A percentile compares a stretch with the other conserved stretches of the same genome.
Evolutionary conservation across 2,888 invertebrate genomes (phyloP).

Genomic region (Callinectes sapidus): DNA sequence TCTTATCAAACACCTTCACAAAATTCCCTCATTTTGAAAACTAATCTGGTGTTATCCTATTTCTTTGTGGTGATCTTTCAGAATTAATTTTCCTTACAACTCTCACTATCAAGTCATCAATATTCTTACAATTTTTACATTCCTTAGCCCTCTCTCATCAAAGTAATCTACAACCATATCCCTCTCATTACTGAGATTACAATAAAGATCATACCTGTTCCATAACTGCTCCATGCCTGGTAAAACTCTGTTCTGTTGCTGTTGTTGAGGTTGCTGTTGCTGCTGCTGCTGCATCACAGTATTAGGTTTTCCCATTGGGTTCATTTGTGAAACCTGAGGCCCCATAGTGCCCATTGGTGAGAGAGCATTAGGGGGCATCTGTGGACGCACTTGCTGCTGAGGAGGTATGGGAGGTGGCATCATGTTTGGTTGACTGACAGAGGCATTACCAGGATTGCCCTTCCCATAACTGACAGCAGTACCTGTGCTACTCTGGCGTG

Average conservation of each 20-base stretch:
- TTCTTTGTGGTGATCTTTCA: not conserved
- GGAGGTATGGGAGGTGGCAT: constrained; percentile 65
- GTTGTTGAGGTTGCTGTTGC: constrained; percentile 73
- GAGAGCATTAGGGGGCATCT: constrained; percentile 73
- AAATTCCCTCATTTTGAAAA: not conserved
- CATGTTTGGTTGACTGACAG: constrained; percentile 73
- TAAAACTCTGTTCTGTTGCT: constrained; percentile 72
- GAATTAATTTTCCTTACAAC: not conserved
- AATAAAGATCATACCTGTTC: constrained; percentile 75
- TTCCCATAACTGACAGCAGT: constrained; percentile 84
- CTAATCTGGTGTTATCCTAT: not conserved
- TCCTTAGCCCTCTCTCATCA: not conserved
- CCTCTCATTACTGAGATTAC: not conserved
- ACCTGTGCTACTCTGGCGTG: constrained; percentile 89
- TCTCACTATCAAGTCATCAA: not conserved
- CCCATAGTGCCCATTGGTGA: constrained; percentile 71
- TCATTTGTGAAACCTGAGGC: constrained; percentile 72
- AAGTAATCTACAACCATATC: not conserved
- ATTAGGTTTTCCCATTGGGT: constrained; percentile 71
- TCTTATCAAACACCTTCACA: not conserved
- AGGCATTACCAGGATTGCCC: constrained; percentile 78
- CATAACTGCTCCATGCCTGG: constrained; percentile 72
- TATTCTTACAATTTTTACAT: not conserved
- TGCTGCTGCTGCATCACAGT: constrained; percentile 73
- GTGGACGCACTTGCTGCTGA: constrained; percentile 73